These are phyloP conservation scores for Taurulus bubalis DNA, from an alignment of 2,113 vertebrate species.

Conservation along the genomic window DNA sequence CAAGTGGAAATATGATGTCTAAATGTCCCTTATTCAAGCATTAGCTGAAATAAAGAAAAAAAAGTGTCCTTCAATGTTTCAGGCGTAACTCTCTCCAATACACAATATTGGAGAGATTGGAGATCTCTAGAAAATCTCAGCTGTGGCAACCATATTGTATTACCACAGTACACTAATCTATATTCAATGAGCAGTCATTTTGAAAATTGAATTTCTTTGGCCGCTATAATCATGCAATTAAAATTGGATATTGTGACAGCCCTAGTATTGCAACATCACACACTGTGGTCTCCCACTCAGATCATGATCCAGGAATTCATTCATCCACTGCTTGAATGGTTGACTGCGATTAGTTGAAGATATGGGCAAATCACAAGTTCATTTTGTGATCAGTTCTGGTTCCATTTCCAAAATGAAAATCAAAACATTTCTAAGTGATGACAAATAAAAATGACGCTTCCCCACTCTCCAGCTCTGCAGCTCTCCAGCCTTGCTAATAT, in stretches of 20 bases:
- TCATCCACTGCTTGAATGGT: background rate
- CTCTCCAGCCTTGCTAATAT: constrained; percentile 24
- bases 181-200: no score
- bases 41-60: constrained; percentile 13
- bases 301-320: background rate
- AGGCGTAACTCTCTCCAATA: background rate
- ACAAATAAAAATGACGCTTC: constrained; percentile 39
- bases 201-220: no score
- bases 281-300: background rate
- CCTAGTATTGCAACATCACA: background rate
- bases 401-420: constrained; percentile 6
- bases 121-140: no score
- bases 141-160: no score
- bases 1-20: constrained; percentile 39
- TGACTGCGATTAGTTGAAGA: background rate
- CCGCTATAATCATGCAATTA: no score
- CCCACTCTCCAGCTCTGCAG: background rate
- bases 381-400: background rate
- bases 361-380: background rate
- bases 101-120: background rate
- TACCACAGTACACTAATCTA: no score
- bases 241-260: background rate
- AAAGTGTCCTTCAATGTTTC: background rate
- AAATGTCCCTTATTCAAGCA: constrained; percentile 45
- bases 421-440: constrained; percentile 40